These are phyloP conservation scores for Aviceda subcristata DNA, from an alignment of 2,113 vertebrate species.

Conservation along the genomic window DNA sequence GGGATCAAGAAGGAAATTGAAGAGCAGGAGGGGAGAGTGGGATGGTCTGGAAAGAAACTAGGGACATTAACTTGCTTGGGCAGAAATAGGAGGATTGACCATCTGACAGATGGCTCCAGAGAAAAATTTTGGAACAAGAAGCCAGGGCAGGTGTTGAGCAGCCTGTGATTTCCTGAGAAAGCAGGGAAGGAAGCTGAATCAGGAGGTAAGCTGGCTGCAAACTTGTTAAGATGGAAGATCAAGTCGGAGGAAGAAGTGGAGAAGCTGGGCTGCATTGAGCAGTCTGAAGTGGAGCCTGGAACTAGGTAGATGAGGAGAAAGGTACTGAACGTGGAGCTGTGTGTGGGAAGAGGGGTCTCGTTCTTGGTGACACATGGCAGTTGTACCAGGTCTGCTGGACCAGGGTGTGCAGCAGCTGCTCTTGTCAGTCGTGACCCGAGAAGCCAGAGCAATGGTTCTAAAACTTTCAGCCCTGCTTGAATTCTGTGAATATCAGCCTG, in stretches of 20 bases:
- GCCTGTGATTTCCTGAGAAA: not conserved
- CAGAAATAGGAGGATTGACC: not conserved
- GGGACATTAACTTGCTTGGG: not conserved
- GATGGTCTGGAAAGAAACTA: not conserved
- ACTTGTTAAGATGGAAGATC: not conserved
- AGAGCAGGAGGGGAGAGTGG: not conserved
- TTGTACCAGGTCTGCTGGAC: not conserved
- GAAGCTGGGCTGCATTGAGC: not conserved
- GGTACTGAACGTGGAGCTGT: not conserved
- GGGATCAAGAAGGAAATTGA: not conserved
- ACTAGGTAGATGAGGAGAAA: not conserved
- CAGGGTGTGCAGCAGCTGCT: not conserved
- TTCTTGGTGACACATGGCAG: not conserved
- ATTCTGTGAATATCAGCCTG: not conserved
- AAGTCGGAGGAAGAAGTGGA: not conserved
- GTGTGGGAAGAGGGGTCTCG: not conserved
- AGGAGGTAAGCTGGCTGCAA: not conserved
- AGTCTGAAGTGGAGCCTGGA: not conserved
- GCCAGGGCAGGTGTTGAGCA: not conserved
- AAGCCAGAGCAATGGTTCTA: not conserved
- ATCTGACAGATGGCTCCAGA: not conserved
- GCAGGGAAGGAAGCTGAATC: not conserved
- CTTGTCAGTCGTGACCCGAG: rapidly evolving
- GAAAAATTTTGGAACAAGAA: not conserved
- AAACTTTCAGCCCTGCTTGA: not conserved